phyloP scores from a whole-genome alignment of 2,797 vertebrate species.

The Peromyscus melanophrys region DNA sequence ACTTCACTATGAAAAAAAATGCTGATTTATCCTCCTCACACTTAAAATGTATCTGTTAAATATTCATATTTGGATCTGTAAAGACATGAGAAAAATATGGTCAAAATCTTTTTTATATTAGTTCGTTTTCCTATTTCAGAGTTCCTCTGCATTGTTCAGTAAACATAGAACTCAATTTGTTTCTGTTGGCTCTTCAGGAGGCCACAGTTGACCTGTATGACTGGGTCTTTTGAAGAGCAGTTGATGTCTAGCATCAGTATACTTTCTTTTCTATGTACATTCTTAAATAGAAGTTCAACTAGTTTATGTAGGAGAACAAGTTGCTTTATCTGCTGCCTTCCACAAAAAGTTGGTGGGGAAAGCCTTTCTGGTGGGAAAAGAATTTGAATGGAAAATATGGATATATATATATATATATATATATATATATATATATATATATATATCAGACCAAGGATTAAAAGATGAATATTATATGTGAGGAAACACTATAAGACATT shows the following conservation, averaged over 20 bases:
- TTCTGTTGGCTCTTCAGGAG: background rate
- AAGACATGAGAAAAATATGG: conserved; percentile 3
- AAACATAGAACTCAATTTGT: background rate
- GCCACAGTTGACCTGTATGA: background rate
- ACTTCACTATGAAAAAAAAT: conserved; percentile 1
- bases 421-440: background rate
- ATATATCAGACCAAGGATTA: conserved; percentile 78
- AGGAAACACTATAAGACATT: conserved; percentile 74
- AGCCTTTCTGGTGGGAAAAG: conserved; percentile 65
- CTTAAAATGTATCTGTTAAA: background rate
- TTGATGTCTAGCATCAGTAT: conserved; percentile 16
- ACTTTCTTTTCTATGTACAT: background rate
- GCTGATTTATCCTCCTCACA: background rate
- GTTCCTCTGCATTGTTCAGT: background rate
- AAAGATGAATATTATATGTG: conserved; percentile 77
- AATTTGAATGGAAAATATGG: conserved; percentile 76
- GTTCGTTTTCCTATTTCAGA: background rate
- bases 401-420: conserved; percentile 12
- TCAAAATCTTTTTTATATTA: conserved; percentile 39
- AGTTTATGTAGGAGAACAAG: conserved; percentile 22
- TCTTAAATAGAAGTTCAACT: background rate
- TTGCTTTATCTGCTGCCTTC: conserved; percentile 8
- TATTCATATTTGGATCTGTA: background rate
- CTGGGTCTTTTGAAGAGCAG: conserved; percentile 4
- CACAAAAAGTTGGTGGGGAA: conserved; percentile 41